These are phyloP conservation scores for Crotalus helleri DNA, from an alignment of 2,113 vertebrate genomes.

Conservation along the genomic window DNA sequence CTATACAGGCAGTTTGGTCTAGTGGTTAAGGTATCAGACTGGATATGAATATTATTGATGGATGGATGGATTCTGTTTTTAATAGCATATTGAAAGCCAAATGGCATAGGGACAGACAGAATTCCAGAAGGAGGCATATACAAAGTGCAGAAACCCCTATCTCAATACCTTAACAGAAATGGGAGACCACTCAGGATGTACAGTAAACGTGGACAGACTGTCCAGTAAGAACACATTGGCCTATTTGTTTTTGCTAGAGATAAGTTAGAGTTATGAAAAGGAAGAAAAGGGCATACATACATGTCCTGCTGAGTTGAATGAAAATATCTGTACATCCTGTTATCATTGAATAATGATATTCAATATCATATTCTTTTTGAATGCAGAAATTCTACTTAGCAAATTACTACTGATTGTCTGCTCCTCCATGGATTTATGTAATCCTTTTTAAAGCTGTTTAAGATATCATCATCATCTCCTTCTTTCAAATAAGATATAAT, in stretches of 20 bases:
- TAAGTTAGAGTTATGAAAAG: neutral
- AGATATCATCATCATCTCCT: neutral
- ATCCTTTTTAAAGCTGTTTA: neutral
- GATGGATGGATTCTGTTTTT: too few relatives aligned
- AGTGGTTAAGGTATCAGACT: neutral
- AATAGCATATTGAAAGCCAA: too few relatives aligned
- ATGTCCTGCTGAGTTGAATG: neutral
- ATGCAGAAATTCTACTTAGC: neutral
- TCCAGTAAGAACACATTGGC: neutral
- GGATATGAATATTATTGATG: neutral
- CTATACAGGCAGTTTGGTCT: neutral
- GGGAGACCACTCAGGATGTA: neutral
- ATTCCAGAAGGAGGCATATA: neutral
- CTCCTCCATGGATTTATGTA: neutral
- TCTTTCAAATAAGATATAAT: neutral
- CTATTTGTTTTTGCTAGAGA: neutral
- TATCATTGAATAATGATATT: neutral
- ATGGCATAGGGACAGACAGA: neutral
- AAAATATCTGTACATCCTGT: neutral
- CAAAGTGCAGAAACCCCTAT: neutral
- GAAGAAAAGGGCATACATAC: neutral
- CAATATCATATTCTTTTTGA: neutral
- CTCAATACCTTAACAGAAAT: neutral
- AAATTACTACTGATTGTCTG: neutral
- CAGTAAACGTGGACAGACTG: neutral